phyloP scores from a whole-genome alignment of 1,140 invertebrate species.

The Habropoda laboriosa region DNA sequence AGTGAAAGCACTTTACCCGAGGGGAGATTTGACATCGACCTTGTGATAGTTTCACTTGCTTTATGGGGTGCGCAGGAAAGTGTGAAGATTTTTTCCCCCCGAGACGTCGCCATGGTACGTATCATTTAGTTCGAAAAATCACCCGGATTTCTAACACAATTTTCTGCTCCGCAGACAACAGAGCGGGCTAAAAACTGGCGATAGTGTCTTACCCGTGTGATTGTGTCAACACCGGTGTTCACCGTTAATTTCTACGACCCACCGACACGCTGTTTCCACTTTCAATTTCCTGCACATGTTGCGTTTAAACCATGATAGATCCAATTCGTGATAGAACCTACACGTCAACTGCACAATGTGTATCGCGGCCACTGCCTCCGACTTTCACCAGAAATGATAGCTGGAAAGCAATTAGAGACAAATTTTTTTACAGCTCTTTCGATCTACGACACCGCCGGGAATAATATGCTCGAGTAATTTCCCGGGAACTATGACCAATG shows the following conservation, averaged over 20 bases:
- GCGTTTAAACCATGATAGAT: not conserved
- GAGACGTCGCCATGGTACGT: not conserved
- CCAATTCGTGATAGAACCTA: not conserved
- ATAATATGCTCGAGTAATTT: slow-evolving; percentile 28
- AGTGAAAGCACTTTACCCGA: not conserved
- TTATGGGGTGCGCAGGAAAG: slow-evolving; percentile 19
- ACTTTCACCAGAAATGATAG: slow-evolving; percentile 44
- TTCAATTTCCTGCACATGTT: not conserved
- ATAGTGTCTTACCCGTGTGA: too few relatives aligned
- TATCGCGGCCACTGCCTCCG: not conserved
- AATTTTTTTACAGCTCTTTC: slow-evolving; percentile 41
- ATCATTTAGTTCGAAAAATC: not conserved
- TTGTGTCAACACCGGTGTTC: not conserved
- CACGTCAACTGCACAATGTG: not conserved
- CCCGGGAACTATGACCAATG: slow-evolving; percentile 18
- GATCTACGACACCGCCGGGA: slow-evolving; percentile 8
- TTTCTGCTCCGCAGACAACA: not conserved
- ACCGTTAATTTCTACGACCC: not conserved
- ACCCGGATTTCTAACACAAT: slow-evolving; percentile 1
- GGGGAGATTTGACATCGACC: slow-evolving; percentile 7
- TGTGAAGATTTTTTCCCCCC: slow-evolving; percentile 11
- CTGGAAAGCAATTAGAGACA: slow-evolving; percentile 29
- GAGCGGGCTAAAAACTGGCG: too few relatives aligned
- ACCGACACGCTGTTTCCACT: too few relatives aligned
- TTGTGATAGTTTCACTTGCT: slow-evolving; percentile 33